Percentiles rank a stretch among this genome's conserved stretches.
Evolutionary conservation across 2,113 vertebrate species (phyloP).

Genomic region (Eira barbara): DNA sequence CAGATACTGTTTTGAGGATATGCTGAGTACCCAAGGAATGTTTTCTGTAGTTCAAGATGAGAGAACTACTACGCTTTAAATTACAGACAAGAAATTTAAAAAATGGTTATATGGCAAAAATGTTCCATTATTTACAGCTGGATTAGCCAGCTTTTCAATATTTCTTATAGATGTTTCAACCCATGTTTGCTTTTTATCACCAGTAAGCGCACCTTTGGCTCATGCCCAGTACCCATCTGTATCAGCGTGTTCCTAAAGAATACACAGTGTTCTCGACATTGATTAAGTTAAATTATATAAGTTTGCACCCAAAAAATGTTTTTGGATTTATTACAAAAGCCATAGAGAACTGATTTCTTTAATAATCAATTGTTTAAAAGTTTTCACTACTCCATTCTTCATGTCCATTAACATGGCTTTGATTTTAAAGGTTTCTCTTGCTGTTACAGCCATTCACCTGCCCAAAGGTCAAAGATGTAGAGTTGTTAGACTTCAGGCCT

Average conservation of each 20-base stretch:
- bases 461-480: neutral
- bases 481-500: neutral
- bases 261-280: fast-evolving
- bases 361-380: neutral
- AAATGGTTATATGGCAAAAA: neutral
- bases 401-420: neutral
- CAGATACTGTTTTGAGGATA: neutral
- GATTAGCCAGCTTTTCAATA: neutral
- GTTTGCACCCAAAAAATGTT: neutral
- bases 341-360: neutral
- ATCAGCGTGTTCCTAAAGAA: neutral
- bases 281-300: neutral
- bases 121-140: neutral
- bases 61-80: neutral
- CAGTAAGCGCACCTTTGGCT: neutral
- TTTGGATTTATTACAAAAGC: neutral
- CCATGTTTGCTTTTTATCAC: neutral
- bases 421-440: neutral
- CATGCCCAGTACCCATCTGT: fast-evolving
- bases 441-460: neutral
- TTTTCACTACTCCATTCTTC: neutral
- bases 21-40: neutral
- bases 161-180: neutral
- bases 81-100: neutral
- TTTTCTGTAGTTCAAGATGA: neutral